Evolutionary conservation across 2,888 invertebrate species (phyloP).

Genomic region (Cyaniris semiargus): DNA sequence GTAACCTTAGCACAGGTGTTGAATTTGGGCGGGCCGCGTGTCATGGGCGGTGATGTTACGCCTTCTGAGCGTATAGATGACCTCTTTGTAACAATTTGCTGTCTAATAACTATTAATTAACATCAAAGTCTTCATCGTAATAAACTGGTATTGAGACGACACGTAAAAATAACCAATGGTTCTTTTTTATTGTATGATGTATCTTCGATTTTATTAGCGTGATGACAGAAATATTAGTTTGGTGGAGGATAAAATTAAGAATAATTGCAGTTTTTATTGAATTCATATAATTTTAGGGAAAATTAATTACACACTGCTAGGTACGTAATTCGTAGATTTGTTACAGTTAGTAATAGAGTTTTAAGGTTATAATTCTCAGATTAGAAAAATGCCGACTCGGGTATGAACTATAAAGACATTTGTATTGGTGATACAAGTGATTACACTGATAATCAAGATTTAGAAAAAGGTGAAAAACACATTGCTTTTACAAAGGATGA

Average conservation of each 20-base stretch:
- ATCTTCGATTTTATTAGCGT: neutral
- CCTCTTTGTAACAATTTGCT: constrained; percentile 1
- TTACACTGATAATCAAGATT: no score
- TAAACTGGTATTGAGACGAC: neutral
- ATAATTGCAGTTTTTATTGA: neutral
- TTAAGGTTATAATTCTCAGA: no score
- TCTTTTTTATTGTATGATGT: neutral
- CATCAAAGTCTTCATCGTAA: neutral
- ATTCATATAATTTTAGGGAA: neutral
- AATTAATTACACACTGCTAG: no score
- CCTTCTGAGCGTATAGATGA: neutral
- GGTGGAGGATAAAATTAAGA: neutral
- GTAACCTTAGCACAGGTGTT: neutral
- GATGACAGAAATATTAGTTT: neutral
- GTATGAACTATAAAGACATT: no score
- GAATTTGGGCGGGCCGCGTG: neutral
- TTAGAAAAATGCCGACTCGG: no score
- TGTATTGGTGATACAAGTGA: no score
- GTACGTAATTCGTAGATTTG: no score
- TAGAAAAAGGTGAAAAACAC: neutral
- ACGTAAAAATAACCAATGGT: neutral
- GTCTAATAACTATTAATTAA: constrained; percentile 10
- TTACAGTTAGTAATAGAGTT: no score
- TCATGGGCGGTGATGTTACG: constrained; percentile 19
- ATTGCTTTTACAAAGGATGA: neutral